These are phyloP conservation scores for Gymnoscopelus braueri DNA, from an alignment of 2,797 vertebrate species.

Conservation along the genomic window DNA sequence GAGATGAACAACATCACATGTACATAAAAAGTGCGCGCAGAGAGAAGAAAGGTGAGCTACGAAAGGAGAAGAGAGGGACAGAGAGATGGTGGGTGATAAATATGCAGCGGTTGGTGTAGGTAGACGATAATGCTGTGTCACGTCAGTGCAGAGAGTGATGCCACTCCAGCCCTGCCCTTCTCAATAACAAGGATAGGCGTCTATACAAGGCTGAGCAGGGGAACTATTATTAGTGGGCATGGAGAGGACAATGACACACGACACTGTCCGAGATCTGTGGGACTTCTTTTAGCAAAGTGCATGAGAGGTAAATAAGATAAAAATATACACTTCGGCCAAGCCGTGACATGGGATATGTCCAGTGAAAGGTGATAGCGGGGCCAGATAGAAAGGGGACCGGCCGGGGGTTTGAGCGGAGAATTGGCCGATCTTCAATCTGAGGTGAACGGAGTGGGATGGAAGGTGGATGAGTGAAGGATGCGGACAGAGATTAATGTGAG, in stretches of 20 bases:
- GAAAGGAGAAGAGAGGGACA: not conserved
- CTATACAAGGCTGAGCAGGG: conserved; percentile 34
- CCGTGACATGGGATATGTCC: not conserved
- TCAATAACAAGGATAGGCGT: conserved; percentile 50
- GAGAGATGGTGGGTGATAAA: conserved; percentile 9
- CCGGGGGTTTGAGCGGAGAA: conserved; percentile 4
- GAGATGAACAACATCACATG: not conserved
- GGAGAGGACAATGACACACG: conserved; percentile 20
- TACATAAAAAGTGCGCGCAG: conserved; percentile 9
- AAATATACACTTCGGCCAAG: conserved; percentile 3
- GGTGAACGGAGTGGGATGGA: conserved; percentile 7
- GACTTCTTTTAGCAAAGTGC: conserved; percentile 9
- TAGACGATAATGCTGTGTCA: conserved; percentile 49
- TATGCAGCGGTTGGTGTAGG: conserved; percentile 24
- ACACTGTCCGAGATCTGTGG: conserved; percentile 34
- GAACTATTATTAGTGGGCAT: conserved; percentile 58
- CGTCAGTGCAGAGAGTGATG: conserved; percentile 26
- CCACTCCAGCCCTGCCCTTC: conserved; percentile 25
- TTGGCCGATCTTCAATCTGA: not conserved
- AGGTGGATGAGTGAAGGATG: conserved; percentile 13
- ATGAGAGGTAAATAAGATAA: conserved; percentile 25
- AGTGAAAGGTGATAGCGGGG: conserved; percentile 27
- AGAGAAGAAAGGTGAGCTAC: not conserved
- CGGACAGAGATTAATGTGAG: conserved; percentile 31
- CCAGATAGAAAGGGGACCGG: not conserved